Evolutionary conservation across 2,888 invertebrate genomes (phyloP).

Genomic region (Lathronympha strigana): DNA sequence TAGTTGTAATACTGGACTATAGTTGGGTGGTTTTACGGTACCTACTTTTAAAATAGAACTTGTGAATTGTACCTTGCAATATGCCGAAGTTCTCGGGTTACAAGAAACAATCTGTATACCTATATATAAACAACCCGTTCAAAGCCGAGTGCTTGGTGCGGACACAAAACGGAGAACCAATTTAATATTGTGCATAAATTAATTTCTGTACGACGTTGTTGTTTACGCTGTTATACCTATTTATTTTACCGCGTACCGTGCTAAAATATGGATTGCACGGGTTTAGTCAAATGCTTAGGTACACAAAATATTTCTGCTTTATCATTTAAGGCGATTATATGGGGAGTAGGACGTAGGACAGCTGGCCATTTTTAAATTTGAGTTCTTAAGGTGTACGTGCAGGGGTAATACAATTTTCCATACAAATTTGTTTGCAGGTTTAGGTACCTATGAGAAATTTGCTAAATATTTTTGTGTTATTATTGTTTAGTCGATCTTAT

Average conservation of each 20-base stretch:
- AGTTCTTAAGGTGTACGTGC: no score
- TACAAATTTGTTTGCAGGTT: no score
- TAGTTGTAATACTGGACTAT: no score
- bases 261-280: slow-evolving; percentile 6
- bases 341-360: background rate
- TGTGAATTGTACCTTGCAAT: background rate
- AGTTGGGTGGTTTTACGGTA: no score
- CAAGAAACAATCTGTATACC: background rate
- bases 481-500: no score
- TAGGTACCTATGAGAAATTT: no score
- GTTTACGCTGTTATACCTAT: slow-evolving; percentile 13
- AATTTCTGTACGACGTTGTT: slow-evolving; percentile 16
- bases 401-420: no score
- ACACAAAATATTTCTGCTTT: background rate
- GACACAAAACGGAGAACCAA: slow-evolving; percentile 23
- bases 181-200: slow-evolving; percentile 36
- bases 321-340: background rate
- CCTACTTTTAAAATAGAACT: background rate
- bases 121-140: slow-evolving; percentile 26
- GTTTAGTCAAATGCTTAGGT: slow-evolving; percentile 4
- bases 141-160: slow-evolving; percentile 10
- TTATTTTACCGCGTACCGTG: slow-evolving; percentile 10
- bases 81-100: background rate
- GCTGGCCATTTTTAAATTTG: no score
- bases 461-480: no score